Base-by-base conservation (phyloP, 2,797 vertebrate genomes). In the Caiman crocodilus region DNA sequence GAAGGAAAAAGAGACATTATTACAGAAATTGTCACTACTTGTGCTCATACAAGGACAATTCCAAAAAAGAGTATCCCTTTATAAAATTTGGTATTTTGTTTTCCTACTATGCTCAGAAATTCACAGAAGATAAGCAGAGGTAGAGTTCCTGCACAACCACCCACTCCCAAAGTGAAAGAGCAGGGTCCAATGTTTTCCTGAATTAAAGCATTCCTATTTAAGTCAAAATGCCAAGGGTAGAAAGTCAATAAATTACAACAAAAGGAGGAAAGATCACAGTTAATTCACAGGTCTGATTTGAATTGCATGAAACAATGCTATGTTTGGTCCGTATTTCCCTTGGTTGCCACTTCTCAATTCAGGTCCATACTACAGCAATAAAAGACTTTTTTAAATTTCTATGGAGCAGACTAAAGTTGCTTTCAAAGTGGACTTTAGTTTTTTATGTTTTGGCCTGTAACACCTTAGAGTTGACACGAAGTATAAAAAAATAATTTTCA, bases 1-100 rank as follows among this genome's bases (percentile, higher is more conserved):
- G 64, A 89, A 90, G 91, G 87, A 87, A 96, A 96, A 96, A 84
- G n/a, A 59, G 56, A 82, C 91, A 94, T 28, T 42, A 88, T 95
- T 96, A 95, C 94, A 95, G 90, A 90, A 63, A 60, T 56, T 56
- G 76, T 79, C 91, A 85, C 71, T 90, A 92, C 61, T 93, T 83
- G 63, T 0, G 3, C 20, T 92, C 42, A 25, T 96, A 95, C 79
- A 94, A 91, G 94, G 74, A 91, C 50, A 3, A 94, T 65, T 89
- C 91, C 21, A 86, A 92, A 30, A 84, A 0, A 35, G 5, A 50
- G 0, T 35, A 15, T 12, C 25, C 82, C 87, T 82, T 63, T 50
- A 86, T 28, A 73, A 79, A 81, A 65, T 82, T 89, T 63, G 90
- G 87, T 76, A 86, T 42, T 88, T 89, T 32, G 77, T 42, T 56